Evolutionary conservation across 2,113 vertebrate genomes (phyloP).

Genomic region (Dryoscopus gambensis): DNA sequence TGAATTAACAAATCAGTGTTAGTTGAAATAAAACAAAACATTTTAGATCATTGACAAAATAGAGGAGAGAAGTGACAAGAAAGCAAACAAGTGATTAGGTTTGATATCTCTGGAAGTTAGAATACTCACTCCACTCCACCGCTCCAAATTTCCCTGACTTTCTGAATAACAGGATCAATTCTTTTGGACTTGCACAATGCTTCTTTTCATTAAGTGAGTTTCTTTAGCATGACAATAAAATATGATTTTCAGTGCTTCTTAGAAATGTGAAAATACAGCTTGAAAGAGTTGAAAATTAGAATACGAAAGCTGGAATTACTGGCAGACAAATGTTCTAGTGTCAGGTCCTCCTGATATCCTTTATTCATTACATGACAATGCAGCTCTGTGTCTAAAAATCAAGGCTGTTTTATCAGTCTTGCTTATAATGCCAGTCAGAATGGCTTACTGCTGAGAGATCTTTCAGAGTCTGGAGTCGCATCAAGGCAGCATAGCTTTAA

Average conservation of each 20-base stretch:
- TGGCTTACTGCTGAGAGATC: neutral
- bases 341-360: conserved; percentile 29
- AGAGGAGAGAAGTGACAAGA: neutral
- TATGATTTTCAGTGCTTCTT: conserved; percentile 43
- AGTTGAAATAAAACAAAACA: neutral
- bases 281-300: conserved; percentile 46
- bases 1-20: neutral
- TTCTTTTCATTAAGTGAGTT: conserved; percentile 13
- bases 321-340: conserved; percentile 36
- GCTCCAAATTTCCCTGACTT: neutral
- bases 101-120: neutral
- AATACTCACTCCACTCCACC: neutral
- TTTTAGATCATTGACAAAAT: neutral
- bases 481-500: neutral
- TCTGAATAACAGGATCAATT: neutral
- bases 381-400: conserved; percentile 40
- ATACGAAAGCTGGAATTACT: conserved; percentile 21
- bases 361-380: conserved; percentile 28
- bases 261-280: conserved; percentile 22
- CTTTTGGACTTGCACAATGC: neutral
- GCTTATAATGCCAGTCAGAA: conserved; percentile 31
- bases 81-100: neutral
- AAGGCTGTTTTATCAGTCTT: conserved; percentile 39
- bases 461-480: neutral
- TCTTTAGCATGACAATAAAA: conserved; percentile 49